Base-by-base conservation (phyloP, 2,888 invertebrate species). In the Thyatira batis region DNA sequence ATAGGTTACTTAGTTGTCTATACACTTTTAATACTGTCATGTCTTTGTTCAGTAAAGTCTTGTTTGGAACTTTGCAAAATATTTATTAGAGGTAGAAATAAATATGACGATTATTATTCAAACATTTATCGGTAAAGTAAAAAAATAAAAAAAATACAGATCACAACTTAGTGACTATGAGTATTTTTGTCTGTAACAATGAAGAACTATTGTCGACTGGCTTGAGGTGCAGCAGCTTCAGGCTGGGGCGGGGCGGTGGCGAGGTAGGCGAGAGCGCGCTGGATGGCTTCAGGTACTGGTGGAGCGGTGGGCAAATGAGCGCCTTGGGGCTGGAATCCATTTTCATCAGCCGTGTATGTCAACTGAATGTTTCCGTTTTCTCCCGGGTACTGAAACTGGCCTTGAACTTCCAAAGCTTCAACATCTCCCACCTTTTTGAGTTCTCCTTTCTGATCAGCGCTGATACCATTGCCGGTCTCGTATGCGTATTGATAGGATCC, bases 271-370 rank as follows among this genome's bases (percentile, higher is more conserved):
- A 95, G 84, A 20, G 95, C 93, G 55, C 93, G 92, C 73, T 94
- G 94, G 69, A 95, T 95, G 58, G 94, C 93, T 53, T 93, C 94
- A 21, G 95, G 95, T 55, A 95, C 94, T 65, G 95, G 95, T 33
- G 95, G 95, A 8, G 95, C 92, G 9, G 94, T 94, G 27, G 94
- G 94, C n/a, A 94, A 78, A 68, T 94, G 94, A 9, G 90, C 92
- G 2, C 94, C 94, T 66, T 87, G 92, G 0, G 95, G 94, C 74
- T 94, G 94, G 92, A 93, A 95, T 20, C 95, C 95, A 66, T 95
- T 95, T 77, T 95, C 95, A 65, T 95, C 95, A 61, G 95, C 95
- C 43, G 92, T 89, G 83, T 95, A 95, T 0, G 93, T 93, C 61
- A 95, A 75, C 61, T 93, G 93, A 73, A 95, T 94, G 63, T 92